These are phyloP conservation scores for Mormyrus hasselquistii DNA, from an alignment of 2,797 vertebrate genomes.

Conservation along the genomic window DNA sequence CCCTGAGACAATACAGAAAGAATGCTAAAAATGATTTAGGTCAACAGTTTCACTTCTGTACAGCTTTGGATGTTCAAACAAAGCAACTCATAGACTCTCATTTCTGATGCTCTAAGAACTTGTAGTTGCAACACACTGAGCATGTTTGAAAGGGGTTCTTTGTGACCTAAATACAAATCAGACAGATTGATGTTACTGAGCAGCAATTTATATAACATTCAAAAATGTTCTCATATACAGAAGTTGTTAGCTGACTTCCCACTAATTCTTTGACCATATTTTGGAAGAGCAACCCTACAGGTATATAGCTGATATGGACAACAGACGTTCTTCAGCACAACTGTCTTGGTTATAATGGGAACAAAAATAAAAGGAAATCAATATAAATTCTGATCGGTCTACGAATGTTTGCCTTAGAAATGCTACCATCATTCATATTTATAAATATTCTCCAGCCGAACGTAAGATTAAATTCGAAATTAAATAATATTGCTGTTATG, in stretches of 20 bases:
- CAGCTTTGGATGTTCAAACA: constrained; percentile 7
- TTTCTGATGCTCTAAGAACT: constrained; percentile 2
- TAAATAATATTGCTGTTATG: neutral
- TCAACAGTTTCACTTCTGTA: constrained; percentile 3
- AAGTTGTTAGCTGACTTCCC: neutral
- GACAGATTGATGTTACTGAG: neutral
- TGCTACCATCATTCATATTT: neutral
- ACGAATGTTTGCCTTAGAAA: neutral
- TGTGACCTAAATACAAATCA: constrained; percentile 12
- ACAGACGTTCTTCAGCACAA: neutral
- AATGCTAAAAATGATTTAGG: constrained; percentile 2
- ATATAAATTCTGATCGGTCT: neutral
- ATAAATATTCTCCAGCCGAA: neutral
- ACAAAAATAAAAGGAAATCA: neutral
- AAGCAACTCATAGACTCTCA: neutral
- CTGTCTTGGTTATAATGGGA: neutral
- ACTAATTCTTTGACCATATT: neutral
- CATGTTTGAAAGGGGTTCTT: neutral
- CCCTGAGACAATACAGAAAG: neutral
- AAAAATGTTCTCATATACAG: neutral
- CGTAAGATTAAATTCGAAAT: neutral
- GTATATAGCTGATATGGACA: neutral
- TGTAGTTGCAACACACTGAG: neutral
- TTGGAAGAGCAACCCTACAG: neutral
- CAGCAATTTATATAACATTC: neutral